phyloP scores from a whole-genome alignment of 2,888 invertebrate genomes.

The Lycocerus yunnanus region DNA sequence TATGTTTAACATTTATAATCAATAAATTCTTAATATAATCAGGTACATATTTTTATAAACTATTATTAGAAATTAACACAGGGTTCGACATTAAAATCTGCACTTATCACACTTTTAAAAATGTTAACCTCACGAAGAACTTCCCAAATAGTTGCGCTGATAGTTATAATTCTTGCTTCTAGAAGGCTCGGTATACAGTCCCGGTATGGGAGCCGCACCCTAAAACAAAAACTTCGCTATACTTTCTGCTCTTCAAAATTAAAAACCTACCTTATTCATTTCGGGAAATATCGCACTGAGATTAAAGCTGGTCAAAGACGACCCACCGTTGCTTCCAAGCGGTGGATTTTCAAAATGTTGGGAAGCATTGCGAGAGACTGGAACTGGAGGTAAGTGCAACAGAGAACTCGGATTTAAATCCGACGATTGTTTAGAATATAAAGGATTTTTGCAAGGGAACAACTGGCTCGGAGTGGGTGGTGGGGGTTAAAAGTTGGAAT shows the following conservation, averaged over 20 bases:
- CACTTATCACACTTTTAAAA: not conserved
- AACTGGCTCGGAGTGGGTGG: conserved; percentile 45
- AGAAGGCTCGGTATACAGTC: conserved; percentile 32
- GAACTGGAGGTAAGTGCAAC: conserved; percentile 44
- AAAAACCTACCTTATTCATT: conserved; percentile 62
- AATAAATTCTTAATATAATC: conserved; percentile 9
- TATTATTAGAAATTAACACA: not conserved
- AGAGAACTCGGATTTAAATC: conserved; percentile 42
- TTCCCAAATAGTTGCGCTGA: conserved; percentile 33
- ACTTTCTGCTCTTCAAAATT: not conserved
- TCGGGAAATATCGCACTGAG: conserved; percentile 84
- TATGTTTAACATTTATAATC: not conserved
- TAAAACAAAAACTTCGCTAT: conserved; percentile 15
- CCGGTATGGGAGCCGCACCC: conserved; percentile 33
- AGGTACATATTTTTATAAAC: conserved; percentile 9
- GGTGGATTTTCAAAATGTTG: conserved; percentile 50
- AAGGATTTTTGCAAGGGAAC: conserved; percentile 52
- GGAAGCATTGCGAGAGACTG: conserved; percentile 34
- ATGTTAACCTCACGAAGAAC: conserved; percentile 16
- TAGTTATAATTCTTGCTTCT: conserved; percentile 31
- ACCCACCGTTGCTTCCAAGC: conserved; percentile 51
- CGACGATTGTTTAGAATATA: conserved; percentile 47
- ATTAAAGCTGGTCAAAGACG: conserved; percentile 76
- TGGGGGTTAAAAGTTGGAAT: conserved; percentile 50
- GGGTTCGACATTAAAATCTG: not conserved